A percentile compares a stretch with the other conserved stretches of the same genome.
Conservation (phyloP, 2,113 vertebrate genomes). For the Megaptera novaeangliae region DNA sequence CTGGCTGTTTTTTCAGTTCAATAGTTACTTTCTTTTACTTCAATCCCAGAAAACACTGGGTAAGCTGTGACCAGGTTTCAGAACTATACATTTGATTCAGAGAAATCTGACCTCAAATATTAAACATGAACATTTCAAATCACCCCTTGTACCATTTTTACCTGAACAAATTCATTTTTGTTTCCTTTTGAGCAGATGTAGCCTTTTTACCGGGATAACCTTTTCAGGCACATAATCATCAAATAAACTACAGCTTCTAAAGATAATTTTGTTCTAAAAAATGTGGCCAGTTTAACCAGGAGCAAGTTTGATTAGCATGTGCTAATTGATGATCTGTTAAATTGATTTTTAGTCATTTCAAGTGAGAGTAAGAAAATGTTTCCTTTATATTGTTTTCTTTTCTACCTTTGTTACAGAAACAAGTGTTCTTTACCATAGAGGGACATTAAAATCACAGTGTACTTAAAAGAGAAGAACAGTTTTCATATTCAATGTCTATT, state of each 20-base stretch:
- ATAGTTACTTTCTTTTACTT: not conserved
- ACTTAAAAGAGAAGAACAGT: not conserved
- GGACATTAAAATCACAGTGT: not conserved
- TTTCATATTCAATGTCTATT: not conserved
- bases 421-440: not conserved
- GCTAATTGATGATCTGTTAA: not conserved
- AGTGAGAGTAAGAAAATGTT: not conserved
- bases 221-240: not conserved
- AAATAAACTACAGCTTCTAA: not conserved
- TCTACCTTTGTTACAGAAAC: not conserved
- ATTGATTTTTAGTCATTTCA: not conserved
- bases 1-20: not conserved
- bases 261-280: not conserved
- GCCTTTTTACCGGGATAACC: not conserved
- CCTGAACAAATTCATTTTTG: not conserved
- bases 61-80: not conserved
- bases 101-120: conserved; percentile 1
- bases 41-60: not conserved
- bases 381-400: not conserved
- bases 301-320: not conserved
- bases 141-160: not conserved
- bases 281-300: not conserved
- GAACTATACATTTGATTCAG: not conserved
- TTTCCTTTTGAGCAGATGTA: not conserved
- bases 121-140: not conserved